A percentile compares a stretch with the other conserved stretches of the same genome.
These are phyloP conservation scores for Sarcophilus harrisii DNA, from an alignment of 2,797 vertebrate species.

Conservation along the genomic window DNA sequence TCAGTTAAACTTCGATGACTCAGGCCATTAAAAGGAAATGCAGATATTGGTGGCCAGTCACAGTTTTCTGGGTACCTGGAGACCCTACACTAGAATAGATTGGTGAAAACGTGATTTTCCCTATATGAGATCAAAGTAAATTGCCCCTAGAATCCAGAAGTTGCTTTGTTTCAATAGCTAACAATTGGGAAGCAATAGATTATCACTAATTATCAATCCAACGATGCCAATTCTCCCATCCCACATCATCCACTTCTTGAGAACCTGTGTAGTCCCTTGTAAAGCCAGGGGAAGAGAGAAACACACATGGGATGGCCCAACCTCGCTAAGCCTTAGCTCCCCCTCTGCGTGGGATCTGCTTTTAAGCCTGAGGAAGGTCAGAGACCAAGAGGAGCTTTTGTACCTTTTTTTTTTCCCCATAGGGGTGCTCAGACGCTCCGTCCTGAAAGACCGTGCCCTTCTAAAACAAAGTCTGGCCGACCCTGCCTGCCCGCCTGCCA, in stretches of 20 bases:
- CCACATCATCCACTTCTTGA: background rate
- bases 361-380: background rate
- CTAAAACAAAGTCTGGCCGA: background rate
- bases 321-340: background rate
- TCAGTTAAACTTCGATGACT: background rate
- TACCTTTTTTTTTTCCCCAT: background rate
- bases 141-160: background rate
- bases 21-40: slow-evolving; percentile 4
- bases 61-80: background rate
- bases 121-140: background rate
- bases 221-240: background rate
- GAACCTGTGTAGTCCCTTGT: background rate
- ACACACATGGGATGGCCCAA: background rate
- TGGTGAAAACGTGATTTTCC: slow-evolving; percentile 22
- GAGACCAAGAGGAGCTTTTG: background rate
- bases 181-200: slow-evolving; percentile 11
- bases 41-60: slow-evolving; percentile 15
- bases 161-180: background rate
- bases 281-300: background rate
- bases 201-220: background rate
- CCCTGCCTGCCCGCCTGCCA: background rate
- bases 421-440: background rate
- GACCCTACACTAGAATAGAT: background rate
- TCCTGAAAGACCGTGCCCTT: background rate
- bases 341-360: background rate